Evolutionary conservation across 2,113 vertebrate species (phyloP), one percentile per base, ranked within the genome.

Genomic region (Candoia aspera): DNA sequence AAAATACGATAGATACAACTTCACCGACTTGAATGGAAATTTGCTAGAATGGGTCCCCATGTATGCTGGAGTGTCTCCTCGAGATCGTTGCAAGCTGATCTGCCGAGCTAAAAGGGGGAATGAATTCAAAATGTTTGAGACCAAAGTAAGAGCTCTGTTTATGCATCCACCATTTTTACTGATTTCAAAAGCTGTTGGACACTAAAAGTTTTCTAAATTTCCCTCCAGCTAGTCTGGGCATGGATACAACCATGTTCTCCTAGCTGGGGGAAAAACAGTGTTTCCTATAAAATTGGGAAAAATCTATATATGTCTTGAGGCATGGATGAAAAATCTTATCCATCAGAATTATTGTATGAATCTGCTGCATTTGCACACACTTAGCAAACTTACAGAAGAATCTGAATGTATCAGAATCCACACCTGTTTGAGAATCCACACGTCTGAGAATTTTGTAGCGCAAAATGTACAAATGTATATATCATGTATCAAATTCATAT

Each of bases 111-210:
- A 97, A 85, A 98, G 98, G 29, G 98, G 98, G 96, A 99, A 98
- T 0, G 99, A 99, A 91, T 99, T 99, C 95, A 99, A 99, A 97
- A 98, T 99, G 93, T 99, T 99, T 55, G 98, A 99, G 95, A 96
- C 98, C 95, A 99, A 99, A 98, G 99, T 99, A 94, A 97, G 97
- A 89, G 5, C 37, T 23, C 29, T 23, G 4, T 0, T 0, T 68
- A 53, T 1, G 33, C 24, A 33, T 10, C 73, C 64, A 8, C 0
- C 23, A 4, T 6, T 15, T 0, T 49, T 49, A 24, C 87, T 1
- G 0, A 15, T 57, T 57, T 62, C 26, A 42, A 79, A 84, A n/a
- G 0, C 3, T 64, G 60, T 54, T 10, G 10, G 42, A 46, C 2
- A 10, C 23, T 59, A 60, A 64, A 68, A 23, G 8, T 17, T 26